Conservation (phyloP, 2,888 invertebrate genomes). For the Chaetoderma sp. region DNA sequence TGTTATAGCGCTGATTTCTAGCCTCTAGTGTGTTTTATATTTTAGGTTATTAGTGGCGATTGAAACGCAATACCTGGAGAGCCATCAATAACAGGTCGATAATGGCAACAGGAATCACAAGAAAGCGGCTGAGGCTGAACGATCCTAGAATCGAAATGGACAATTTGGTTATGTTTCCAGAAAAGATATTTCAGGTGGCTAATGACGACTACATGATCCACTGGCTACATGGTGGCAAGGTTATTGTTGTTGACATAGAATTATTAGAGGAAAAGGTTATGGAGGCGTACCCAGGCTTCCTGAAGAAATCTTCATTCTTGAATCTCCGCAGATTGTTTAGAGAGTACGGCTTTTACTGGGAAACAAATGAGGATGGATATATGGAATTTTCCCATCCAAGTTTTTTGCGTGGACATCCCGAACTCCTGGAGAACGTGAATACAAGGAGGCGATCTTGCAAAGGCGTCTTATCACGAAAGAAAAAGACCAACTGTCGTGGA, state of each 20-base stretch:
- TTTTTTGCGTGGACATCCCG: slow-evolving; percentile 43
- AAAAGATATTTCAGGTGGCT: slow-evolving; percentile 54
- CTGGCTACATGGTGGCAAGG: slow-evolving; percentile 51
- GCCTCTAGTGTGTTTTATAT: no score
- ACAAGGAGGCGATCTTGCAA: slow-evolving; percentile 39
- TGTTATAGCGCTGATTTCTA: no score
- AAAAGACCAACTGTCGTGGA: no score
- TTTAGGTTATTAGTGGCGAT: no score
- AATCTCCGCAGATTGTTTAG: slow-evolving; percentile 63
- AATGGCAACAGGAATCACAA: no score
- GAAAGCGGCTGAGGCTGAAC: no score
- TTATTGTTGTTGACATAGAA: slow-evolving; percentile 43
- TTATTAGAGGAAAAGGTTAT: slow-evolving; percentile 55
- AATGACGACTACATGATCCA: slow-evolving; percentile 50
- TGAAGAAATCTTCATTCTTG: slow-evolving; percentile 58
- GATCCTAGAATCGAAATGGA: no score
- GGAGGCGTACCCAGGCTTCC: slow-evolving; percentile 59
- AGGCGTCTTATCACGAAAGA: no score
- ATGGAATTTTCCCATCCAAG: slow-evolving; percentile 54
- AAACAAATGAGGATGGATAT: slow-evolving; percentile 33
- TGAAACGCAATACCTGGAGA: no score
- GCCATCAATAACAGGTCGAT: no score
- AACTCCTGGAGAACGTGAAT: slow-evolving; percentile 38
- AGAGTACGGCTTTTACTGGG: slow-evolving; percentile 62
- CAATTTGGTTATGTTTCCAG: slow-evolving; percentile 58